phyloP scores from a whole-genome alignment of 2,113 vertebrate genomes.

The Mohoua ochrocephala region DNA sequence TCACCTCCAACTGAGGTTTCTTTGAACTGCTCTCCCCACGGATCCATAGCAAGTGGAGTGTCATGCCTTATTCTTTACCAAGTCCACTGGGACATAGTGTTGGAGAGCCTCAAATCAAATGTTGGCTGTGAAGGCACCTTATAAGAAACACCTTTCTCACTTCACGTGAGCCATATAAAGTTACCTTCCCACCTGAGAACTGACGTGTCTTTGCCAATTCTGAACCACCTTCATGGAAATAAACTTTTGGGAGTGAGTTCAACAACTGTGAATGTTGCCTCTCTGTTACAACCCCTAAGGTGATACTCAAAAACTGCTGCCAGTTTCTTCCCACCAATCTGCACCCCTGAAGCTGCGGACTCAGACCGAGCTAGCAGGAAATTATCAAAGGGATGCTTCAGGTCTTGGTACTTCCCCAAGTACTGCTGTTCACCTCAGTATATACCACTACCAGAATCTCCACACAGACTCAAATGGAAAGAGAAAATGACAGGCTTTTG shows the following conservation, averaged over 20 bases:
- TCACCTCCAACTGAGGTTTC: background rate
- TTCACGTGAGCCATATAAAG: fast-evolving
- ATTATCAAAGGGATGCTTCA: background rate
- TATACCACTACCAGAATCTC: background rate
- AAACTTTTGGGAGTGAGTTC: background rate
- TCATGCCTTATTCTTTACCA: background rate
- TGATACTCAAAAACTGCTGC: background rate
- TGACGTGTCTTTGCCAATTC: fast-evolving
- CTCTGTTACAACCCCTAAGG: background rate
- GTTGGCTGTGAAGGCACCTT: background rate
- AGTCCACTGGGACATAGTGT: background rate
- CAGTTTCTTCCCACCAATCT: background rate
- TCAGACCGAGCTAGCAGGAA: background rate
- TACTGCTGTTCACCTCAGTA: too few species aligned
- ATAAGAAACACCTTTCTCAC: background rate
- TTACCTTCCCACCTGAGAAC: background rate
- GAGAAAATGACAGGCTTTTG: background rate
- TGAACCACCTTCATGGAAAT: background rate
- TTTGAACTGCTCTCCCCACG: background rate
- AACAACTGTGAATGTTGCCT: background rate
- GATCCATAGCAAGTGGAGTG: background rate
- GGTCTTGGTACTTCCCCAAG: background rate
- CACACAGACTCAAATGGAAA: background rate
- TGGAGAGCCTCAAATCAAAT: background rate
- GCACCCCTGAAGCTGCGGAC: fast-evolving